These are phyloP conservation scores for Adineta ricciae DNA, from an alignment of 2,888 invertebrate genomes.

Conservation along the genomic window DNA sequence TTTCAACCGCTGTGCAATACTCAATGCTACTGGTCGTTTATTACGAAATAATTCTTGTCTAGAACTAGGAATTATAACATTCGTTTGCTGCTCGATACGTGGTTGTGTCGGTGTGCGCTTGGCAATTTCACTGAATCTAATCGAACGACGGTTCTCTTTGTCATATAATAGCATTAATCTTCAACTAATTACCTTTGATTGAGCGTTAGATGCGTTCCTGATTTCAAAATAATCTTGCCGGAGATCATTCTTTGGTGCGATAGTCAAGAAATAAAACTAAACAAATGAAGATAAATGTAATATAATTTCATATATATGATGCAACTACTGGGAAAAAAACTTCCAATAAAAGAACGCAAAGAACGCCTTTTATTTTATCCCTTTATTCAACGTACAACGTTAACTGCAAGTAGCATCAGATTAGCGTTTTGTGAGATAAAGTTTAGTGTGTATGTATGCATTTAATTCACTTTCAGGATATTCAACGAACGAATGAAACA, in stretches of 20 bases:
- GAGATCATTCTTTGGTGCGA: background rate
- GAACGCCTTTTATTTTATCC: too few relatives aligned
- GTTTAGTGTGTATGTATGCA: too few relatives aligned
- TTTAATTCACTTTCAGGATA: too few relatives aligned
- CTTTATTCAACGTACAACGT: too few relatives aligned
- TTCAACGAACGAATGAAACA: too few relatives aligned
- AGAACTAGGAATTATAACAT: background rate
- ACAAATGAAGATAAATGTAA: too few relatives aligned
- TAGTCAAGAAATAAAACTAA: too few relatives aligned
- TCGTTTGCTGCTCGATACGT: background rate
- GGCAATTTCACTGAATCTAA: constrained; percentile 2
- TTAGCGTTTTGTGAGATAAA: too few relatives aligned
- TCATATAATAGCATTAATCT: background rate
- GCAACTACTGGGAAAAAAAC: too few relatives aligned
- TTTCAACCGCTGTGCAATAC: background rate
- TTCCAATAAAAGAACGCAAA: too few relatives aligned
- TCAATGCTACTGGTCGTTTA: background rate
- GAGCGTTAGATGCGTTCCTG: background rate
- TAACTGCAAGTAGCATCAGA: too few relatives aligned
- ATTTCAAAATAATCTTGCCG: background rate
- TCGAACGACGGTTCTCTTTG: background rate
- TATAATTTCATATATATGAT: too few relatives aligned
- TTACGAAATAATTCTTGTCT: background rate
- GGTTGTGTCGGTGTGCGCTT: background rate
- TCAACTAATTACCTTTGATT: background rate